Percentiles rank a stretch among this genome's conserved stretches.
Conservation (phyloP, 2,797 vertebrate species). For the Xenentodon cancila region DNA sequence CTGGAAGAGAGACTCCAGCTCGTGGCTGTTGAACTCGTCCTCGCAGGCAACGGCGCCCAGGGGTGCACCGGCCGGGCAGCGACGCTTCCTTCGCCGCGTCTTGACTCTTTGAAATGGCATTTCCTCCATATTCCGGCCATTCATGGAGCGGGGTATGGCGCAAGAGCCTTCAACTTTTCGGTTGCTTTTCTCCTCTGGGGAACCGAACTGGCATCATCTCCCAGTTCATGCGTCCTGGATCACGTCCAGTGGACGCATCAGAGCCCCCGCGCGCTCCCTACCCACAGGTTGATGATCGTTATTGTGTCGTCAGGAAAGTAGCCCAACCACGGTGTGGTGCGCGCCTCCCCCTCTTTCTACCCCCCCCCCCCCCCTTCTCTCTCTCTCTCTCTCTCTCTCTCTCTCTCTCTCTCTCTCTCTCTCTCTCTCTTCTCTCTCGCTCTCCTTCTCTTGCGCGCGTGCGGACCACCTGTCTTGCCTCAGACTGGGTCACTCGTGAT, state of each 20-base stretch:
- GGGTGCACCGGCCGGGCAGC: constrained; percentile 78
- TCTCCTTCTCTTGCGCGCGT: constrained; percentile 7
- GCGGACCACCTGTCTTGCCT: constrained; percentile 53
- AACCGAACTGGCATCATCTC: constrained; percentile 55
- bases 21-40: constrained; percentile 93
- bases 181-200: constrained; percentile 40
- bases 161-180: constrained; percentile 67
- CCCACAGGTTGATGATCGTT: constrained; percentile 79
- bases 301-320: constrained; percentile 66
- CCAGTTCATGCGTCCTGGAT: constrained; percentile 9
- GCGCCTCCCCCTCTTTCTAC: constrained; percentile 28
- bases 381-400: too few species aligned
- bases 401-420: constrained; percentile 43
- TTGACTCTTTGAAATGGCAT: constrained; percentile 90
- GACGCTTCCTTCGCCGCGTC: constrained; percentile 87
- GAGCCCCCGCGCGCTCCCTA: constrained; percentile 67
- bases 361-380: too few species aligned
- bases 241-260: constrained; percentile 27
- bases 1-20: constrained; percentile 96
- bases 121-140: constrained; percentile 97
- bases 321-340: constrained; percentile 68
- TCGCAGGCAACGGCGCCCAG: constrained; percentile 87
- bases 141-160: constrained; percentile 83
- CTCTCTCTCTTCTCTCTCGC: constrained; percentile 7
- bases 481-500: constrained; percentile 43